These are phyloP conservation scores for Tretioscincus oriximinensis DNA, from an alignment of 2,113 vertebrate species.

Conservation along the genomic window DNA sequence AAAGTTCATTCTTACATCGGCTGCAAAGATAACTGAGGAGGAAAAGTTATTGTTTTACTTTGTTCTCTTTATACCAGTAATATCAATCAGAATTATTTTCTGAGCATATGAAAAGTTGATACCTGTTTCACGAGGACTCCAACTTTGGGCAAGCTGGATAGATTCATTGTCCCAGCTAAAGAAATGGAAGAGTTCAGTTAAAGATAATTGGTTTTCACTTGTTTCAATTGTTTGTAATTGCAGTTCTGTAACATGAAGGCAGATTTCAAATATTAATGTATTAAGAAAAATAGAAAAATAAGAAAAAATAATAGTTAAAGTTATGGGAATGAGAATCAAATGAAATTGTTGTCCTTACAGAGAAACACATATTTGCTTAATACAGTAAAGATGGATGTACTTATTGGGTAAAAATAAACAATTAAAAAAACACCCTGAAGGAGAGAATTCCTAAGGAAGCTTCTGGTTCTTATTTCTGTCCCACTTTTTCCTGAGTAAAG, in stretches of 20 bases:
- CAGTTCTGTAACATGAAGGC: neutral
- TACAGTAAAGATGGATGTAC: neutral
- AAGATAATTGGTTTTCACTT: neutral
- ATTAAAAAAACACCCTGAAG: neutral
- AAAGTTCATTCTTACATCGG: constrained; percentile 90
- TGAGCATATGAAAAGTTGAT: constrained; percentile 36
- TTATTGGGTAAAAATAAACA: neutral
- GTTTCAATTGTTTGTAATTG: neutral
- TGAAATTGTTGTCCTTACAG: neutral
- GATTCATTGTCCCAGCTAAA: constrained; percentile 92
- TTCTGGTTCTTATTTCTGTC: too few species aligned
- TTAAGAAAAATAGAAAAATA: neutral
- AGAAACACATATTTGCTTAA: neutral
- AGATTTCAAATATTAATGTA: neutral
- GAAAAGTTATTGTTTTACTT: constrained; percentile 19
- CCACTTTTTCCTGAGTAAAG: too few species aligned
- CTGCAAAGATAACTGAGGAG: constrained; percentile 89
- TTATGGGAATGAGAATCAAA: neutral
- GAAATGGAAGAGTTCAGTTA: constrained; percentile 45
- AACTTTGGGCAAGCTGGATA: constrained; percentile 85
- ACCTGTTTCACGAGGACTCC: constrained; percentile 90
- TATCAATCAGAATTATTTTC: constrained; percentile 44
- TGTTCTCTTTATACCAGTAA: constrained; percentile 20
- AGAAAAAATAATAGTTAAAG: neutral
- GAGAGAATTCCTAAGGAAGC: neutral